Percentiles rank a stretch among this genome's conserved stretches.
Evolutionary conservation across 2,888 invertebrate species (phyloP).

Genomic region (Parnassius apollo): DNA sequence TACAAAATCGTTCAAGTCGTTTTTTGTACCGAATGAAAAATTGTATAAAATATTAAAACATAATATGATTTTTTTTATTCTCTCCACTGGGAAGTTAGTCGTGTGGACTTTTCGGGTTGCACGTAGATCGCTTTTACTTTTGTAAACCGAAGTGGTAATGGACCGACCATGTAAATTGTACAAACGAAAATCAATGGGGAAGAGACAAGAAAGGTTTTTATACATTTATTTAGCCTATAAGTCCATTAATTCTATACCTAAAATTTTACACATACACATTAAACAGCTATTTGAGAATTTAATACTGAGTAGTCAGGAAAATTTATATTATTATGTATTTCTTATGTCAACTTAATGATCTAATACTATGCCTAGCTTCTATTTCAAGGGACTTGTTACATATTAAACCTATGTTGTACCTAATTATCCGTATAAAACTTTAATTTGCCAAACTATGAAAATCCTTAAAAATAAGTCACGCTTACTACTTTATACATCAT

Average conservation of each 20-base stretch:
- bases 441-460: slow-evolving; percentile 64
- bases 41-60: no score
- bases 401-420: slow-evolving; percentile 75
- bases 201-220: slow-evolving; percentile 37
- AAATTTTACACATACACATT: no score
- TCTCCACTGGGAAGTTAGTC: no score
- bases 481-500: slow-evolving; percentile 32
- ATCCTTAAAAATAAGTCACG: slow-evolving; percentile 73
- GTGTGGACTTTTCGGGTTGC: no score
- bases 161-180: no score
- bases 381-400: slow-evolving; percentile 61
- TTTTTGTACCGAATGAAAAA: no score
- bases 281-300: slow-evolving; percentile 74
- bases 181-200: no score
- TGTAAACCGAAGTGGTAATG: no score
- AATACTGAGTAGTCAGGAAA: slow-evolving; percentile 74
- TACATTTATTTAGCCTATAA: slow-evolving; percentile 65
- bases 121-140: no score
- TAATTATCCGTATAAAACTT: slow-evolving; percentile 63
- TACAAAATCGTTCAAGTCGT: no score
- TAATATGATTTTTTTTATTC: no score
- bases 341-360: slow-evolving; percentile 57
- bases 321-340: slow-evolving; percentile 52
- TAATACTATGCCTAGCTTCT: slow-evolving; percentile 63
- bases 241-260: slow-evolving; percentile 63